Percentiles rank a stretch among this genome's conserved stretches.
Evolutionary conservation across 2,797 vertebrate genomes (phyloP).

Genomic region (Xiphophorus birchmanni): DNA sequence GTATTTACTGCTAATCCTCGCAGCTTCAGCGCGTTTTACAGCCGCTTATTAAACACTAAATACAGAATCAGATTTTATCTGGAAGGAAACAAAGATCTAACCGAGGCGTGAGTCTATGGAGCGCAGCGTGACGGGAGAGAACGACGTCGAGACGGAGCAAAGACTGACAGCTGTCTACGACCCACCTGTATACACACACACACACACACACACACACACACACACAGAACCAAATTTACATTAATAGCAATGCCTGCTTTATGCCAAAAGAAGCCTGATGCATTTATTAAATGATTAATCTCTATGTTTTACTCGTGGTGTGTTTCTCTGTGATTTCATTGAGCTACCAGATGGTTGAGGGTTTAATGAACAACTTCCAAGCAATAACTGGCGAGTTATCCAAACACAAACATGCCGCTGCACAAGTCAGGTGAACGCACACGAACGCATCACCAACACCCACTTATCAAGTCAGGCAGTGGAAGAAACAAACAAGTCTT

Average conservation of each 20-base stretch:
- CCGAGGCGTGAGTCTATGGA: slow-evolving; percentile 25
- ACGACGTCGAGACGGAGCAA: slow-evolving; percentile 56
- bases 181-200: slow-evolving; percentile 54
- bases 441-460: slow-evolving; percentile 42
- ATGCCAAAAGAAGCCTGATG: slow-evolving; percentile 65
- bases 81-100: slow-evolving; percentile 20
- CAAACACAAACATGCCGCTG: slow-evolving; percentile 52
- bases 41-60: slow-evolving; percentile 35
- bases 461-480: slow-evolving; percentile 47
- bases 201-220: no score
- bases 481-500: slow-evolving; percentile 34
- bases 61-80: slow-evolving; percentile 11
- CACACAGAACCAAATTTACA: slow-evolving; percentile 46
- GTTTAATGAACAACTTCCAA: slow-evolving; percentile 82
- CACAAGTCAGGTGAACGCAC: slow-evolving; percentile 50
- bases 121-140: slow-evolving; percentile 19
- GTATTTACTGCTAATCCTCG: neutral
- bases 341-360: slow-evolving; percentile 79
- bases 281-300: slow-evolving; percentile 75
- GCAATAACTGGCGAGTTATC: slow-evolving; percentile 73
- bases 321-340: slow-evolving; percentile 74
- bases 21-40: neutral
- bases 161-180: slow-evolving; percentile 72
- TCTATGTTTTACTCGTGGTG: slow-evolving; percentile 72
- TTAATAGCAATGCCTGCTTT: slow-evolving; percentile 67